Base-by-base conservation (phyloP, 2,113 vertebrate species). In the Phyllopteryx taeniolatus region DNA sequence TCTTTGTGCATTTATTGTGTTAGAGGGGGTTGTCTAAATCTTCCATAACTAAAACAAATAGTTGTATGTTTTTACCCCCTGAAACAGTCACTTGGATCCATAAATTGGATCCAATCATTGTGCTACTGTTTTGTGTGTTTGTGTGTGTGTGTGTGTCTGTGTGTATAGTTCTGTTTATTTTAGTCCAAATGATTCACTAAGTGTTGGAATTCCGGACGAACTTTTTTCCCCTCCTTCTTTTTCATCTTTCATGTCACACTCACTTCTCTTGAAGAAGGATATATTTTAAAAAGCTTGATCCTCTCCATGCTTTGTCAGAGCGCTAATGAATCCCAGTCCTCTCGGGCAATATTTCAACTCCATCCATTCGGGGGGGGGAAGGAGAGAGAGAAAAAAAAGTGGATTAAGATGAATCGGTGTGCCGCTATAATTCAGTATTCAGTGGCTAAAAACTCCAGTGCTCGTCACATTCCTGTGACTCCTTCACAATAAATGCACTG, bases 331-430 rank as follows among this genome's bases (percentile, higher is more conserved):
- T 79, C 77, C 62, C 67, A 79, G 76, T 74, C 72, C 46, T 59
- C 71, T 33, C 15, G 75, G 67, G 70, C 73, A 76, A 82, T 80
- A 71, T 66, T 79, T 87, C 77, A 86, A 77, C 76, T 39, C 74
- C 68, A 67, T 78, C 54, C 71, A 71, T 31, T 67, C 43, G 44
- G 13, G 1, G 60, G 13, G 69, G 64, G 72, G 51, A 42, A 35
- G 51, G 47, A 70, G 35, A 64, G 39, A 75, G 70, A 53, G 65
- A 49, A 14, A 56, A 74, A 56, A 79, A 74, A 71, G 31, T 69
- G 59, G 83, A 82, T 71, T 62, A 65, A 73, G 79, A 83, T 81
- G 33, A 81, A 81, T 74, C 76, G 73, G 74, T 72, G 71, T 64
- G 22, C 53, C 61, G 77, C 67, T 78, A 84, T 81, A 57, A 61